These are phyloP conservation scores for Patella pellucida DNA, from an alignment of 2,888 invertebrate genomes.

Conservation along the genomic window DNA sequence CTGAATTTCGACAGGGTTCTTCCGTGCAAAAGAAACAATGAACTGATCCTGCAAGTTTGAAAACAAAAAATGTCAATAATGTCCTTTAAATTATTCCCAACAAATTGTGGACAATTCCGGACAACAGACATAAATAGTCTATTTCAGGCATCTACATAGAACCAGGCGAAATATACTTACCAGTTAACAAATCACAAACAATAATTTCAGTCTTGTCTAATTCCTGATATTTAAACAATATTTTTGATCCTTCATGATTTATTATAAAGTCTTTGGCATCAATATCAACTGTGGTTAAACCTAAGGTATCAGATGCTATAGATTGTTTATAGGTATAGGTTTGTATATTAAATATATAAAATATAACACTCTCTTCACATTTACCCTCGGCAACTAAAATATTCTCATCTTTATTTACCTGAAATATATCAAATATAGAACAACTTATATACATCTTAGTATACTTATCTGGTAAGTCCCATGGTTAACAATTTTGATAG, in stretches of 20 bases:
- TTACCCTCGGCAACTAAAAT: background rate
- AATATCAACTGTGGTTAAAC: background rate
- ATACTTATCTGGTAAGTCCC: too few species aligned
- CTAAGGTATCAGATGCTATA: background rate
- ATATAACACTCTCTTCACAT: background rate
- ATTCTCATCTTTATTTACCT: constrained; percentile 7
- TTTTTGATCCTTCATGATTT: background rate
- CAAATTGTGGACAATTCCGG: too few species aligned
- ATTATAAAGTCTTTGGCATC: constrained; percentile 1
- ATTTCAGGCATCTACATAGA: too few species aligned
- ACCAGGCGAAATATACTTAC: too few species aligned
- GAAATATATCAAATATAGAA: background rate
- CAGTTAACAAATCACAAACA: background rate
- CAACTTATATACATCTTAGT: too few species aligned
- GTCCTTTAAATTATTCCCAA: too few species aligned
- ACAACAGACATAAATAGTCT: too few species aligned
- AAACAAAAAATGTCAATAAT: too few species aligned
- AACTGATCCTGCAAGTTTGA: too few species aligned
- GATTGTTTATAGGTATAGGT: background rate
- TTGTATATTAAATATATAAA: background rate
- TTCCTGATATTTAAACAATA: background rate
- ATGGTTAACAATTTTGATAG: too few species aligned
- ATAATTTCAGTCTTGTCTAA: background rate
- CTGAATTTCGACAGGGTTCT: too few species aligned
- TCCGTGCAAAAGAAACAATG: too few species aligned